These are phyloP conservation scores for Antitype chi DNA, from an alignment of 2,888 invertebrate genomes.

Conservation along the genomic window DNA sequence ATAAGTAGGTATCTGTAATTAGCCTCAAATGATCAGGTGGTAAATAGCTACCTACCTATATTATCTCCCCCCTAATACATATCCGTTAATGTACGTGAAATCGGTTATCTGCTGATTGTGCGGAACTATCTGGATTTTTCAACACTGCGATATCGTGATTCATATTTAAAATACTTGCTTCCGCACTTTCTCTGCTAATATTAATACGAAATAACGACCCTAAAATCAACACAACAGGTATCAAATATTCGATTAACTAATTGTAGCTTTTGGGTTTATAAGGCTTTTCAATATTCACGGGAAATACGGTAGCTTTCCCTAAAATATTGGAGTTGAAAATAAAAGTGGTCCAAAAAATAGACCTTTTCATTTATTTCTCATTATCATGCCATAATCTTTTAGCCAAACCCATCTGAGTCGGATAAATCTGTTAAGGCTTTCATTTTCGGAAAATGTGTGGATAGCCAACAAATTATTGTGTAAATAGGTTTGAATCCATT, in stretches of 20 bases:
- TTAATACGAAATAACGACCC: slow-evolving; percentile 16
- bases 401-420: slow-evolving; percentile 51
- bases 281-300: slow-evolving; percentile 26
- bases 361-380: slow-evolving; percentile 54
- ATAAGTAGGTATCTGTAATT: neutral
- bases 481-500: slow-evolving; percentile 56
- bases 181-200: slow-evolving; percentile 5
- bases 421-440: slow-evolving; percentile 51
- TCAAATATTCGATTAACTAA: slow-evolving; percentile 13
- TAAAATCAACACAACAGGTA: slow-evolving; percentile 11
- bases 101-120: slow-evolving; percentile 42
- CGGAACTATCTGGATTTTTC: slow-evolving; percentile 26
- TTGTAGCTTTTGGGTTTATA: slow-evolving; percentile 1
- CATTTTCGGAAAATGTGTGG: slow-evolving; percentile 58
- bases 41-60: slow-evolving; percentile 1
- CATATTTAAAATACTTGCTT: slow-evolving; percentile 29
- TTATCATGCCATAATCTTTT: slow-evolving; percentile 47
- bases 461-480: slow-evolving; percentile 49
- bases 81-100: slow-evolving; percentile 36
- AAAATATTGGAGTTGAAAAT: slow-evolving; percentile 43
- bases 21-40: slow-evolving; percentile 6
- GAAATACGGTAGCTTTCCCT: slow-evolving; percentile 8
- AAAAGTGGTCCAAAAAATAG: slow-evolving; percentile 23
- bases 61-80: slow-evolving; percentile 7
- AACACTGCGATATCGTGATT: slow-evolving; percentile 24